Evolutionary conservation across 2,113 vertebrate genomes (phyloP), one percentile per base, ranked within the genome.

Genomic region (Heptranchias perlo): DNA sequence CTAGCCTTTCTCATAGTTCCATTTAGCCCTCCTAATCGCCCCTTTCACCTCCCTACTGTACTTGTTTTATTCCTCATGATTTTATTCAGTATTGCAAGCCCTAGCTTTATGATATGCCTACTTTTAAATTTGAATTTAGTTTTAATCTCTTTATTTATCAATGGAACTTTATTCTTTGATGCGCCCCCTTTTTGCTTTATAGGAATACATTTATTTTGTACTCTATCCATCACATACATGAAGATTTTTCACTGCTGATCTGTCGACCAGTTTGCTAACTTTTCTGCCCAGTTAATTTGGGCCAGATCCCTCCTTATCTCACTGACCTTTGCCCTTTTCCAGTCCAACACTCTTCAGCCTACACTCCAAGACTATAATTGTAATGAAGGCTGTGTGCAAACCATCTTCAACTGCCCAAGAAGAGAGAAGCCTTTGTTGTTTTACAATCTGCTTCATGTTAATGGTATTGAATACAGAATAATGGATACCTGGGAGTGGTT

Each of bases 401-500:
- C 44, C 94, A 52, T 69, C 47, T 13, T 25, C 65, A 67, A 67
- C 65, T 95, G 65, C 65, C 65, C 35, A 49, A 69, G n/a, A 94
- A 67, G 44, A 95, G 94, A 67, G 62, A 21, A 69, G 65, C 31
- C 94, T 95, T 95, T 95, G 65, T 69, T 95, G 94, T 69, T 73
- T 95, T 69, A 49, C 44, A 95, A 95, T 95, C 94, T 95, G 94
- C 94, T 95, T 95, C 94, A 95, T 14, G 94, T 95, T 95, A 95
- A 95, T 95, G 47, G 89, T 47, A 73, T 95, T 69, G 65, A 95
- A 73, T 47, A 73, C 94, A 95, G 65, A 95, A 95, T 95, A 69
- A 95, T 95, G 94, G 64, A 49, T 95, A 73, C 44, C 94, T 95
- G 94, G 94, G 64, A 95, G 94, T 95, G 65, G 65, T 95, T 95